Evolutionary conservation across 2,888 invertebrate species (phyloP), one percentile per base, ranked within the genome.

Genomic region (Ferrisia virgata): DNA sequence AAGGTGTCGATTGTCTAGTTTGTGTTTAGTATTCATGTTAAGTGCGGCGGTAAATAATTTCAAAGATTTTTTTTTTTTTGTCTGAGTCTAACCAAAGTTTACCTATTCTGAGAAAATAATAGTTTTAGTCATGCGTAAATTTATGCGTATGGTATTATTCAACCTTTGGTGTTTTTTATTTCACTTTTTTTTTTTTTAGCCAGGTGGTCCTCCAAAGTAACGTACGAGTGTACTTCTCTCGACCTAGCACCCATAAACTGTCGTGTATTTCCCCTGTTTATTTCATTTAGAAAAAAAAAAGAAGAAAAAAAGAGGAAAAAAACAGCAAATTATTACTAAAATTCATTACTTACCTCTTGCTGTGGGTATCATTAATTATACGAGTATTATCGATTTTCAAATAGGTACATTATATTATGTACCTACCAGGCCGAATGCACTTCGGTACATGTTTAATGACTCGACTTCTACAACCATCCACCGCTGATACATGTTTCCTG

Each of bases 41-140:
- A 64, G 72, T 25, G 72, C 72, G 72, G 72, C 72, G 72, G 72
- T 72, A 72, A 72, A 72, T 72, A 33, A 72, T 72, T 72, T 72
- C 72, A 72, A 72, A 72, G 72, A 72, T 72, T 72, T 72, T 64
- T 64, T 64, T 4, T 28, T 9, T 28, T 28, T 2, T 3, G 72
- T 33, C 15, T 4, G 8, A 15, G 13, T 13, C 15, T 43, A 15
- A 18, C n/a, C 33, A 31, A 72, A 72, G 72, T 72, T 72, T 72
- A 72, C 72, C 72, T 33, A 25, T 72, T 72, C 72, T 36, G 0
- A 72, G 72, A 72, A 64, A 64, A 53, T 53, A 64, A 64, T 58
- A 11, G 58, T 31, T 69, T 72, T 72, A 72, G 72, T 72, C 72
- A 72, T 72, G 72, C 72, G 72, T 72, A 33, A 72, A 72, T 72